Conservation (phyloP, 2,888 invertebrate species). For the Lagria hirta region DNA sequence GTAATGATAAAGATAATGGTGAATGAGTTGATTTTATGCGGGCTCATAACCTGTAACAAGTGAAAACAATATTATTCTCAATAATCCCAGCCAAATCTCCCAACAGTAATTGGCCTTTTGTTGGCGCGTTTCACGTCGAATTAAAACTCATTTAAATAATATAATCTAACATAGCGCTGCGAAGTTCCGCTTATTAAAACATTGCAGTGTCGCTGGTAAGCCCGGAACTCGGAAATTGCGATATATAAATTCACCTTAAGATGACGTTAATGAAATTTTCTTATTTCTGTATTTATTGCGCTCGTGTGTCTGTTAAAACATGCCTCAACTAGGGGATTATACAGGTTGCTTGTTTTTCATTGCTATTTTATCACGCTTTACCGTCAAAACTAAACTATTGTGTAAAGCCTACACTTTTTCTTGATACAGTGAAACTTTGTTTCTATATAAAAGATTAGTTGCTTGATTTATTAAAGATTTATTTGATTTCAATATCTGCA, state of each 20-base stretch:
- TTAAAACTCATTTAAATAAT: constrained; percentile 53
- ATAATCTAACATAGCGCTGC: constrained; percentile 43
- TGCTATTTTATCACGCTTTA: constrained; percentile 41
- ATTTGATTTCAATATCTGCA: too few relatives aligned
- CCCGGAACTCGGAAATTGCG: constrained; percentile 56
- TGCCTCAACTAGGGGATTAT: constrained; percentile 43
- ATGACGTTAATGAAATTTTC: constrained; percentile 62
- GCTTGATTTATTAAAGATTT: too few relatives aligned
- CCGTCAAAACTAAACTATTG: constrained; percentile 20
- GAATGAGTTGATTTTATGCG: constrained; percentile 43
- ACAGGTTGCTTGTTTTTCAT: constrained; percentile 43
- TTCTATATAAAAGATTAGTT: too few relatives aligned
- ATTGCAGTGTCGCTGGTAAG: constrained; percentile 49
- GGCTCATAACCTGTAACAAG: constrained; percentile 38
- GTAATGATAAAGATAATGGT: constrained; percentile 41
- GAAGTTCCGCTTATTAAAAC: constrained; percentile 52
- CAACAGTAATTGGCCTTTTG: constrained; percentile 50
- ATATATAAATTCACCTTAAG: constrained; percentile 60
- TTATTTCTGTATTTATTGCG: constrained; percentile 56
- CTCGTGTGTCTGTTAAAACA: constrained; percentile 45
- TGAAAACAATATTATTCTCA: constrained; percentile 40
- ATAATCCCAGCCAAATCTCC: constrained; percentile 40
- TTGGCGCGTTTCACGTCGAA: constrained; percentile 46
- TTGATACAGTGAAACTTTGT: constrained; percentile 10
- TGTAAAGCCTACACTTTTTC: constrained; percentile 10